A percentile compares a stretch with the other conserved stretches of the same genome.
Evolutionary conservation across 2,797 vertebrate species (phyloP).

Genomic region (Cetoscarus ocellatus): DNA sequence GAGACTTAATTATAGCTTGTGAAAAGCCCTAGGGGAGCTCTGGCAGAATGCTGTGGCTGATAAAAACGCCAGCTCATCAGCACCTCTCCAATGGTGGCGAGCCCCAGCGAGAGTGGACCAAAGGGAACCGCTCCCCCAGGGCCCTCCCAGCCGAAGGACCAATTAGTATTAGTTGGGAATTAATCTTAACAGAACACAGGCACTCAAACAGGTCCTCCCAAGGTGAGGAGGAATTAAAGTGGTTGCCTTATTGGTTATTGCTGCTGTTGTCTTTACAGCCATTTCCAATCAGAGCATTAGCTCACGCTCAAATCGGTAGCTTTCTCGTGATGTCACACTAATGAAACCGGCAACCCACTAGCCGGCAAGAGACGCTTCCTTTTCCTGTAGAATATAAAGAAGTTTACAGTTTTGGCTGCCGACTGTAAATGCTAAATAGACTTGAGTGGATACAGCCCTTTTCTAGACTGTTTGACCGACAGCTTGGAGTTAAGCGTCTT

Average conservation of each 20-base stretch:
- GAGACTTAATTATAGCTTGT: constrained; percentile 89
- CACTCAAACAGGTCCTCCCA: constrained; percentile 86
- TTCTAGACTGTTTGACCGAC: no score
- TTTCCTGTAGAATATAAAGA: no score
- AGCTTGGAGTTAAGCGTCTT: no score
- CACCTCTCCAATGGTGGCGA: constrained; percentile 79
- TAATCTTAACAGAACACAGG: constrained; percentile 86
- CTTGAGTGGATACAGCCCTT: no score
- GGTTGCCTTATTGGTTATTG: constrained; percentile 78
- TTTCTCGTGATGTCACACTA: no score
- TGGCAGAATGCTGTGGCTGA: constrained; percentile 85
- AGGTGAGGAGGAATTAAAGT: constrained; percentile 87
- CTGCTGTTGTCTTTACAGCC: constrained; percentile 71
- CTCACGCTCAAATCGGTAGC: constrained; percentile 53
- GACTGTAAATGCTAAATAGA: no score
- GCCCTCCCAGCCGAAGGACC: constrained; percentile 83
- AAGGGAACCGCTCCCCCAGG: constrained; percentile 82
- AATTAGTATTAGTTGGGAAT: constrained; percentile 89
- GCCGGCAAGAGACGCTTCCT: no score
- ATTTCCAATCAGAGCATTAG: constrained; percentile 42
- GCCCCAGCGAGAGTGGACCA: constrained; percentile 83
- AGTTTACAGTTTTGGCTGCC: no score
- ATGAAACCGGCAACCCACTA: no score
- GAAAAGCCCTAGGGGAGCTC: constrained; percentile 80
- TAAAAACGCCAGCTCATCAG: constrained; percentile 86